phyloP scores from a whole-genome alignment of 2,797 vertebrate genomes.

The Coregonus sp. region DNA sequence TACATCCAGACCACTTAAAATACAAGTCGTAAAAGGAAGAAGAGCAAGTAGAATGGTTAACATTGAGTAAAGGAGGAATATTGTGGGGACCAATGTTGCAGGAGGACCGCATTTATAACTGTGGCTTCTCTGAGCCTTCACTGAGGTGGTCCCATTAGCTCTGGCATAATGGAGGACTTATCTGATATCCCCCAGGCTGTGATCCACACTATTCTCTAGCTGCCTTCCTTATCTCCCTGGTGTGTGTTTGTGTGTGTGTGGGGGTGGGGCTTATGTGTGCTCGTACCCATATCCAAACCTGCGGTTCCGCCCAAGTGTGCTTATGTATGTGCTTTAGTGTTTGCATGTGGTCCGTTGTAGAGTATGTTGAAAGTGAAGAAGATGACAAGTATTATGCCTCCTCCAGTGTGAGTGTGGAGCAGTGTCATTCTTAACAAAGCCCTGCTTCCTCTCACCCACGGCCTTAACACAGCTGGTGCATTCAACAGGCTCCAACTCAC shows the following conservation, averaged over 20 bases:
- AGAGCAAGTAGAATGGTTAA: neutral
- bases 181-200: constrained; percentile 38
- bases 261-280: neutral
- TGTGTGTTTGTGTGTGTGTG: constrained; percentile 4
- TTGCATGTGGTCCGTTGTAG: neutral
- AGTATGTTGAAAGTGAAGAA: too few species aligned
- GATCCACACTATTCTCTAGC: constrained; percentile 33
- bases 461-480: neutral
- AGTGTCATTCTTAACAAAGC: neutral
- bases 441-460: neutral
- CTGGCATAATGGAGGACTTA: constrained; percentile 41
- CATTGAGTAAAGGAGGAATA: constrained; percentile 20
- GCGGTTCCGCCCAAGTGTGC: too few species aligned
- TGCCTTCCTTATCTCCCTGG: constrained; percentile 24
- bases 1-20: neutral
- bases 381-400: too few species aligned
- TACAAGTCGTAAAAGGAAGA: neutral
- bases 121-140: constrained; percentile 9
- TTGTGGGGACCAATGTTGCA: constrained; percentile 9
- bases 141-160: constrained; percentile 36
- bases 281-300: neutral
- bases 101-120: constrained; percentile 25
- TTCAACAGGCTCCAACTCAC: neutral
- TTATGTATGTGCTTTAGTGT: too few species aligned
- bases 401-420: neutral